phyloP scores from a whole-genome alignment of 2,797 vertebrate genomes.

The Tamandua tetradactyla region DNA sequence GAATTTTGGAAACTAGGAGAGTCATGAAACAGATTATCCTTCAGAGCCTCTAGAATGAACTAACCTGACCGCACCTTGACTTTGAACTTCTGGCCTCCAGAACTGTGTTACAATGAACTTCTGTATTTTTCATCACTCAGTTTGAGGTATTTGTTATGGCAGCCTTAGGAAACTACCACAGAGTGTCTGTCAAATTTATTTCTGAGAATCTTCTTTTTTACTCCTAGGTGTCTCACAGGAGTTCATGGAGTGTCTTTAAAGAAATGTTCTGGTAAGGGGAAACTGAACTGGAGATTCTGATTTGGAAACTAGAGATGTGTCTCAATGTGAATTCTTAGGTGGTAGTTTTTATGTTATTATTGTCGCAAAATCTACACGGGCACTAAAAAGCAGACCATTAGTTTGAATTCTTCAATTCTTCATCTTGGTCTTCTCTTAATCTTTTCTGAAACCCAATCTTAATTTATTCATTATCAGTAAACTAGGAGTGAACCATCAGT shows the following conservation, averaged over 20 bases:
- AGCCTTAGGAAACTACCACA: not conserved
- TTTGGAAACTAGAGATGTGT: not conserved
- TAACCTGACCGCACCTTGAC: not conserved
- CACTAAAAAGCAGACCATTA: not conserved
- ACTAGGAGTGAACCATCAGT: not conserved
- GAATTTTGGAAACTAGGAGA: not conserved
- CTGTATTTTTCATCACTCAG: not conserved
- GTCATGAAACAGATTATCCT: not conserved
- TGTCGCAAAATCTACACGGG: not conserved
- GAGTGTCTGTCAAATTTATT: not conserved
- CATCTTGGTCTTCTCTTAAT: not conserved
- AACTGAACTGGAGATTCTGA: not conserved
- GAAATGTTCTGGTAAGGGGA: not conserved
- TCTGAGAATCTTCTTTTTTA: not conserved
- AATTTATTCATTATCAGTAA: not conserved
- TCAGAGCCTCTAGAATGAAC: not conserved
- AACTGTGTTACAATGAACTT: not conserved
- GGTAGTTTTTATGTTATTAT: not conserved
- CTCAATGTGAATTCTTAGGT: not conserved
- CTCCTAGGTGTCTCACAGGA: not conserved
- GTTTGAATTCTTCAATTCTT: conserved; percentile 25
- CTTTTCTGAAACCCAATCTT: not conserved
- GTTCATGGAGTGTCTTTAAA: not conserved
- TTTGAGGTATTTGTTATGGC: not conserved
- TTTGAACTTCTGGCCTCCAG: not conserved